Conservation (phyloP, 2,888 invertebrate species). For the Argyresthia albistria region DNA sequence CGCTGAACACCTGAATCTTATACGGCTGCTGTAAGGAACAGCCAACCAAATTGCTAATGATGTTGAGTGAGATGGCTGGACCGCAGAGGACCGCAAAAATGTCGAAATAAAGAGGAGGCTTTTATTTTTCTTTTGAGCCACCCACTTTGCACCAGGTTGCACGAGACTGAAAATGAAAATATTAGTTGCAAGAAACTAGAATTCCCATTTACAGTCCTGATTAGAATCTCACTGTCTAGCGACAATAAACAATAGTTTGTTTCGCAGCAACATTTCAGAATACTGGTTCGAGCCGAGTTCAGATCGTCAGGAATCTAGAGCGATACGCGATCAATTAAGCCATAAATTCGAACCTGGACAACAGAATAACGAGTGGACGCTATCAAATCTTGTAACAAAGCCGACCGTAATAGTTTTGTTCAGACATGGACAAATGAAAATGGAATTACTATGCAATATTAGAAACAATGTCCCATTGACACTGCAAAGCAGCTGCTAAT, state of each 20-base stretch:
- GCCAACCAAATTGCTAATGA: background rate
- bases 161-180: background rate
- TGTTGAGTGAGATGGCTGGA: too few species aligned
- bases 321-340: conserved; percentile 33
- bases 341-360: conserved; percentile 27
- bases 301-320: conserved; percentile 30
- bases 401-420: background rate
- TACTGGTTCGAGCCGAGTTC: conserved; percentile 29
- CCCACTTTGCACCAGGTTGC: too few species aligned
- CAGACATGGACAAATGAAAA: background rate
- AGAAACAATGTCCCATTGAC: background rate
- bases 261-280: conserved; percentile 25
- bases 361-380: conserved; percentile 15
- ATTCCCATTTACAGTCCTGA: too few species aligned
- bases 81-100: too few species aligned
- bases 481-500: background rate
- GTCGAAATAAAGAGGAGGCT: too few species aligned
- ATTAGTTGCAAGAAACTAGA: background rate
- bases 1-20: conserved; percentile 35
- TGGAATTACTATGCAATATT: background rate
- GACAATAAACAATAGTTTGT: conserved; percentile 17
- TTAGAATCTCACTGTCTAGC: background rate
- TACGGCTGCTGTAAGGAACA: conserved; percentile 1
- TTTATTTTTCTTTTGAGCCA: too few species aligned
- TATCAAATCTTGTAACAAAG: background rate